Percentiles rank a stretch among this genome's conserved stretches.
Conservation (phyloP, 2,888 invertebrate genomes). For the Thecocarcelia acutangulata region DNA sequence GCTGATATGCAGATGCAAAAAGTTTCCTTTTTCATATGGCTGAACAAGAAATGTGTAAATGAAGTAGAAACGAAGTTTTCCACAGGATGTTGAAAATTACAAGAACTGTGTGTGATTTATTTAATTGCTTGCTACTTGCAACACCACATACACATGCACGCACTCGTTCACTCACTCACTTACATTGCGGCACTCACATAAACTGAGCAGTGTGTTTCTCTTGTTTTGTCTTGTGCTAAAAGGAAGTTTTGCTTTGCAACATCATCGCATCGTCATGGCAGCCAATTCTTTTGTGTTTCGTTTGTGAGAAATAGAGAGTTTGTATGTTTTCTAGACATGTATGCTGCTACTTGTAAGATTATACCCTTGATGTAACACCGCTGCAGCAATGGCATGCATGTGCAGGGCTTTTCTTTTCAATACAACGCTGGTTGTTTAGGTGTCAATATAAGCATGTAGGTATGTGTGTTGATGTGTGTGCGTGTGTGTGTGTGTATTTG, state of each 20-base stretch:
- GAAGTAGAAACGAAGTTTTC: slow-evolving; percentile 60
- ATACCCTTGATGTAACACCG: slow-evolving; percentile 41
- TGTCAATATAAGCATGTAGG: background rate
- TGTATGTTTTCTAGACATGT: slow-evolving; percentile 40
- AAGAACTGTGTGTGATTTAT: slow-evolving; percentile 67
- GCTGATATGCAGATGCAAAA: slow-evolving; percentile 50
- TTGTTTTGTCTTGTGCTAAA: slow-evolving; percentile 25
- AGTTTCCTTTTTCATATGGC: slow-evolving; percentile 58
- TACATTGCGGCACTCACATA: background rate
- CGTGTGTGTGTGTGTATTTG: background rate
- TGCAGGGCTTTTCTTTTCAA: slow-evolving; percentile 9
- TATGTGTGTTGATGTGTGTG: background rate
- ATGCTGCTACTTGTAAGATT: slow-evolving; percentile 54
- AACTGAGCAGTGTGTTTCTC: background rate
- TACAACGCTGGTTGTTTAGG: background rate
- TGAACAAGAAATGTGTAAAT: slow-evolving; percentile 60
- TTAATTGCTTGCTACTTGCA: slow-evolving; percentile 67
- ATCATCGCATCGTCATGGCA: slow-evolving; percentile 35
- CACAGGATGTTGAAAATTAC: slow-evolving; percentile 65
- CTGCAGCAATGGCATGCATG: too few species aligned
- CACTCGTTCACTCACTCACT: background rate
- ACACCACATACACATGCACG: slow-evolving; percentile 19
- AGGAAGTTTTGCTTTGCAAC: slow-evolving; percentile 30
- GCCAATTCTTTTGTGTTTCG: slow-evolving; percentile 20
- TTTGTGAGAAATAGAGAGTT: background rate